Percentiles rank a stretch among this genome's conserved stretches.
Evolutionary conservation across 1,140 invertebrate genomes (phyloP).

Genomic region (Drosophila pallidifrons): DNA sequence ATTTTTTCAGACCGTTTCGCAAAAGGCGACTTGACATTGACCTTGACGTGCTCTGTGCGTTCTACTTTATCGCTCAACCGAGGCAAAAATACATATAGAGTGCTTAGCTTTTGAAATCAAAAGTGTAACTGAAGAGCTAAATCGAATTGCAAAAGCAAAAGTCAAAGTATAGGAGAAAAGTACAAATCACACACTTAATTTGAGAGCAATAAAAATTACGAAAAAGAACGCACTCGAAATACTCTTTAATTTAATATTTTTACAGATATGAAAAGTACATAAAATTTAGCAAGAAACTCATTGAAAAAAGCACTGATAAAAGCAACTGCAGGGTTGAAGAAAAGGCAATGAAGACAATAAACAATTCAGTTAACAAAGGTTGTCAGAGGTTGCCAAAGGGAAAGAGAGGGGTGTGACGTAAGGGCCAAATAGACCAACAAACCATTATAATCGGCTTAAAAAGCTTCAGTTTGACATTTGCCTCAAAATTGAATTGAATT

Average conservation of each 20-base stretch:
- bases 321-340: not conserved
- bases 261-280: not conserved
- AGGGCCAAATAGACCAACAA: slow-evolving; percentile 34
- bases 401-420: not conserved
- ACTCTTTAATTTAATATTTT: not conserved
- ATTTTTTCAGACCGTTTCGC: slow-evolving; percentile 27
- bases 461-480: slow-evolving; percentile 62
- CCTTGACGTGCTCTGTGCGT: slow-evolving; percentile 55
- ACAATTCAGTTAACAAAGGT: slow-evolving; percentile 19
- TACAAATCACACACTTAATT: slow-evolving; percentile 48
- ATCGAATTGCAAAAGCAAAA: slow-evolving; percentile 40
- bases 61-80: slow-evolving; percentile 55
- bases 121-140: slow-evolving; percentile 58
- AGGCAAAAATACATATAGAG: slow-evolving; percentile 37
- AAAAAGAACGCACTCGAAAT: not conserved
- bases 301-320: not conserved
- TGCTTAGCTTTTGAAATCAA: slow-evolving; percentile 52
- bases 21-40: slow-evolving; percentile 56
- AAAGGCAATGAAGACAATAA: slow-evolving; percentile 22
- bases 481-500: slow-evolving; percentile 64
- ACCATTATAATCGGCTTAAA: slow-evolving; percentile 73
- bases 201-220: slow-evolving; percentile 4
- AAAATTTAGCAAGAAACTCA: not conserved
- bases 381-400: not conserved
- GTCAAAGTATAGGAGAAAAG: slow-evolving; percentile 39